Evolutionary conservation across 2,797 vertebrate genomes (phyloP), one percentile per base, ranked within the genome.

Genomic region (Smutsia temminckii): DNA sequence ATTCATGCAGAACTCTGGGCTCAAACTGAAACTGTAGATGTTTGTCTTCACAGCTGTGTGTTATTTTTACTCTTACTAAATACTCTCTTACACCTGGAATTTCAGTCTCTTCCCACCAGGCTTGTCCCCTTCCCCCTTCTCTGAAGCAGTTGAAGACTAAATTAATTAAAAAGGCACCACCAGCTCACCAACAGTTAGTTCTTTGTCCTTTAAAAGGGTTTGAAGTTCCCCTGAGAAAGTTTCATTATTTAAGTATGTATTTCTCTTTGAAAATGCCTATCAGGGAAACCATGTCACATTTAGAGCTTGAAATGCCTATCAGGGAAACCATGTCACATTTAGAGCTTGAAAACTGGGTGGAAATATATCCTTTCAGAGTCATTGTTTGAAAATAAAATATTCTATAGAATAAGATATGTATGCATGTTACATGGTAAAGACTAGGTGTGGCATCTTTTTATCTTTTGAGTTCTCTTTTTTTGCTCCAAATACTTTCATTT

Each of bases 11-110:
- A 87, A 46, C 93, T 77, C 89, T 3, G 32, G 71, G 91, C 92
- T 86, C 95, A 59, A 94, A 92, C 95, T 66, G 94, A 96, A 98
- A 96, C 87, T 16, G 0, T 29, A 96, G 95, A 88, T 94, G 95
- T 96, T 97, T 97, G 97, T 93, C 97, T 96, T 97, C 95, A 81
- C 96, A 68, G 97, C 96, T 96, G 96, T 1, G 23, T 84, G 97
- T 96, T 97, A 97, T 98, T 98, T 97, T 95, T 97, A 91, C 94
- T 83, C 89, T 96, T 77, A n/a, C 97, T 97, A 97, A 98, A 97
- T 92, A 97, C 95, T 97, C 92, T 32, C 96, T 93, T 95, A 98
- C 98, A 98, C 97, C 97, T 98, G 97, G 96, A 97, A 94, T 89
- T 68, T 53, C 91, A 23, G 90, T 40, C 80, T 89, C 74, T 87